Percentiles rank a stretch among this genome's conserved stretches.
Evolutionary conservation across 2,888 invertebrate genomes (phyloP).

Genomic region (Amphimallon solstitiale): DNA sequence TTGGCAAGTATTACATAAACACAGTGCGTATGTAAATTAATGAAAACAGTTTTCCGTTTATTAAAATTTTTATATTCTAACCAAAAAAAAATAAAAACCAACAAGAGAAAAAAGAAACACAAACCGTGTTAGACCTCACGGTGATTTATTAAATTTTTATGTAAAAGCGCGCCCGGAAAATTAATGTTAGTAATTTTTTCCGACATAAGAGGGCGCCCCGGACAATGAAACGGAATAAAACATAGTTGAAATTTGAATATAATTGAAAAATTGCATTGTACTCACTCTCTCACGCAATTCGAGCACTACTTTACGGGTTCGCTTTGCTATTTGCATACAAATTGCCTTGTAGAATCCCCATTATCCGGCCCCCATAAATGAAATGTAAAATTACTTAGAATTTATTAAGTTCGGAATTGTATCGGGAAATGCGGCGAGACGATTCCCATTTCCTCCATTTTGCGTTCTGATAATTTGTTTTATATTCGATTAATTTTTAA

Average conservation of each 20-base stretch:
- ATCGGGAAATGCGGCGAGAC: not conserved
- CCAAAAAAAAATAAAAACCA: not conserved
- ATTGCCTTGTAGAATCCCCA: slow-evolving; percentile 40
- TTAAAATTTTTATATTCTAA: slow-evolving; percentile 25
- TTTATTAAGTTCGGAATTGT: slow-evolving; percentile 35
- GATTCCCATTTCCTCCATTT: no score
- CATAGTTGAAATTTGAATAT: slow-evolving; percentile 32
- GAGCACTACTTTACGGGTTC: slow-evolving; percentile 24
- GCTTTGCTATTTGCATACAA: slow-evolving; percentile 38
- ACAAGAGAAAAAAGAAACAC: not conserved
- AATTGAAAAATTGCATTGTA: slow-evolving; percentile 35
- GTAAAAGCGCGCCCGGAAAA: slow-evolving; percentile 25
- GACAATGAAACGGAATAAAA: slow-evolving; percentile 27
- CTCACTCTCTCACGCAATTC: slow-evolving; percentile 16
- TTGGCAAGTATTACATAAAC: not conserved
- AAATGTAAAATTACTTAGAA: slow-evolving; percentile 36
- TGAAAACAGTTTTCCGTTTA: slow-evolving; percentile 16
- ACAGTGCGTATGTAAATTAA: slow-evolving; percentile 9
- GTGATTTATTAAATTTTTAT: slow-evolving; percentile 37
- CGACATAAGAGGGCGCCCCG: not conserved
- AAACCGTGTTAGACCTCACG: not conserved
- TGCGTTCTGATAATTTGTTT: no score
- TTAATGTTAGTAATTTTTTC: slow-evolving; percentile 26
- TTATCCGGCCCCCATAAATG: slow-evolving; percentile 33
- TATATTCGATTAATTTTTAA: no score